Percentiles rank a stretch among this genome's conserved stretches.
Conservation (phyloP, 2,113 vertebrate species). For the Noctilio leporinus region DNA sequence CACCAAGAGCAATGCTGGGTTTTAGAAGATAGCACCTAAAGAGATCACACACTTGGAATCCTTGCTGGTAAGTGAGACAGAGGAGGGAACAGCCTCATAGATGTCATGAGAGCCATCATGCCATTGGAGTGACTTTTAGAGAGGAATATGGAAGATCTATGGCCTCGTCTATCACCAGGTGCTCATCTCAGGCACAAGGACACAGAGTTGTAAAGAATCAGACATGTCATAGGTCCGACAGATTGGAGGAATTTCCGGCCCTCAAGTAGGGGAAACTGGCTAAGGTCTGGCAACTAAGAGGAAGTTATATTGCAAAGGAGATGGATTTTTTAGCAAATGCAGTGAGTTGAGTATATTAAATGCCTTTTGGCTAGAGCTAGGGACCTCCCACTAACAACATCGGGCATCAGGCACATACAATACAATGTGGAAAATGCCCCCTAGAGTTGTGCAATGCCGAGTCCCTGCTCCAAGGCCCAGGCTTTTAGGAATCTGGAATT, state of each 20-base stretch:
- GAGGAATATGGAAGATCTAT: background rate
- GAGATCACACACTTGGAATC: background rate
- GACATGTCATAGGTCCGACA: background rate
- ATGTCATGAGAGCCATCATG: background rate
- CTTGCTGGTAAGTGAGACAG: background rate
- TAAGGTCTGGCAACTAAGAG: background rate
- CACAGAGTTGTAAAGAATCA: background rate
- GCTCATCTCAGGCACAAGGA: background rate
- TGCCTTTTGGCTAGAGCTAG: background rate
- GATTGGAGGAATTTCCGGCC: background rate
- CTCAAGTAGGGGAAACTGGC: background rate
- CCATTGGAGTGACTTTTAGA: background rate
- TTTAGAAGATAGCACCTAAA: background rate
- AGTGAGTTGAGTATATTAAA: background rate
- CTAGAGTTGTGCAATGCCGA: background rate
- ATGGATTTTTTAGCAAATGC: background rate
- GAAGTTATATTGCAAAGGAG: background rate
- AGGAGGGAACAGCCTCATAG: background rate
- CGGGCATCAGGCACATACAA: background rate
- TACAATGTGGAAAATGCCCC: background rate
- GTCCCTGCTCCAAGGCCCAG: background rate
- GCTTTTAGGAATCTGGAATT: background rate
- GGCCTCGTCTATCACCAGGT: background rate
- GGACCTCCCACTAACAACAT: too few species aligned
- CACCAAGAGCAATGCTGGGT: constrained; percentile 17